Base-by-base conservation (phyloP, 2,888 invertebrate species). In the Penaeus monodon region DNA sequence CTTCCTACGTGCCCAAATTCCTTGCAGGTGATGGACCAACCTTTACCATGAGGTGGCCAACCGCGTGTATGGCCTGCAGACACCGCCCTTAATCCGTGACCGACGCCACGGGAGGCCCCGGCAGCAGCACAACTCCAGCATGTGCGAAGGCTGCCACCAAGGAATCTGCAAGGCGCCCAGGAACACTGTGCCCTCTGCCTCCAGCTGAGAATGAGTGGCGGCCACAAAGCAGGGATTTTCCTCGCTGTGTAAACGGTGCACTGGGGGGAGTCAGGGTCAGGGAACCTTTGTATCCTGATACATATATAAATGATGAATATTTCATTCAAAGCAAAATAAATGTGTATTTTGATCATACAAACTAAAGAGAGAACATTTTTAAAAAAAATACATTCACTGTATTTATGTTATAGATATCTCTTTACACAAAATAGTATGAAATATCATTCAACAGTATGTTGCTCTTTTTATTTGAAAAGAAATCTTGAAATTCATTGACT, bases 21-120 rank as follows among this genome's bases (percentile, higher is more conserved):
- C 29, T 73, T 76, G 8, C 88, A 89, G 89, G 89, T 88, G 29
- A 88, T 89, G 88, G n/a, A 88, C 88, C 10, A 89, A 89, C 79
- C 64, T 89, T 7, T 89, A 84, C 78, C 83, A 89, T 65, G 81
- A 88, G 63, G 82, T 89, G 2, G 82, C 88, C 38, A 76, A 78
- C 24, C 68, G 76, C 6, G 70, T 88, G 27, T 89, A 85, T 79
- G 63, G 74, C 7, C 66, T 86, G 7, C 57, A 73, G 57, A 86
- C 86, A 12, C 89, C 89, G 20, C 89, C 89, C 17, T 76, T 82
- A 2, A 88, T 86, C 57, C 68, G 66, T 27, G 86, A 85, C 76
- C 80, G 88, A 6, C 86, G 89, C 22, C 81, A 84, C n/a, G 89
- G 89, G 29, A 65, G 88, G 14, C 89, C 89, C 8, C 81, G 88